Conservation (phyloP, 1,140 invertebrate genomes). For the Calephelis nemesis region DNA sequence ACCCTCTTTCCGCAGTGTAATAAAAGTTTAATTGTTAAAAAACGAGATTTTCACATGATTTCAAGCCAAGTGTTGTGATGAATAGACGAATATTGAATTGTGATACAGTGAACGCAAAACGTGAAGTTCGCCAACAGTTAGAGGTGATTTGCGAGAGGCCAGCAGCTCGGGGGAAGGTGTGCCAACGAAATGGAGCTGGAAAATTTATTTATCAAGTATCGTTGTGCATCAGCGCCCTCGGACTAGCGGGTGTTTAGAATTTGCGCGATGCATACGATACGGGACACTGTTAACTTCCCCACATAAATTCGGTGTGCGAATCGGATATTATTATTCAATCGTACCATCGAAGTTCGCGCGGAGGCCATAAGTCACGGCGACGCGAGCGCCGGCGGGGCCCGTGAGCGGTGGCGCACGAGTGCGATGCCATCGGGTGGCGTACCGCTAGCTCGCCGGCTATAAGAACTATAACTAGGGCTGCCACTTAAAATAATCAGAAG, state of each 20-base stretch:
- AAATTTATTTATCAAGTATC: conserved; percentile 69
- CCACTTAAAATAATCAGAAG: too few relatives aligned
- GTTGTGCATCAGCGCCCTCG: conserved; percentile 48
- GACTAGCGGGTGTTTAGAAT: conserved; percentile 54
- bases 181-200: conserved; percentile 50
- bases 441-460: conserved; percentile 39
- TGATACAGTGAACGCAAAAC: conserved; percentile 41
- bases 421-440: conserved; percentile 60
- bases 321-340: conserved; percentile 78
- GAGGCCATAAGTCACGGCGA: conserved; percentile 74
- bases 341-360: conserved; percentile 70
- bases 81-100: conserved; percentile 17
- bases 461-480: conserved; percentile 15
- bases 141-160: conserved; percentile 46
- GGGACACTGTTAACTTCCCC: conserved; percentile 72
- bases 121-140: conserved; percentile 53
- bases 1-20: neutral
- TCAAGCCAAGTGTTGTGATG: neutral
- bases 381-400: conserved; percentile 69
- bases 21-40: neutral
- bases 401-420: conserved; percentile 71
- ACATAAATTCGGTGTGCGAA: conserved; percentile 76
- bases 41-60: neutral
- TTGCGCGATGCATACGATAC: conserved; percentile 64
- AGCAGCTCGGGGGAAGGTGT: conserved; percentile 36